Evolutionary conservation across 2,888 invertebrate species (phyloP), one percentile per base, ranked within the genome.

Genomic region (Erebia ligea): DNA sequence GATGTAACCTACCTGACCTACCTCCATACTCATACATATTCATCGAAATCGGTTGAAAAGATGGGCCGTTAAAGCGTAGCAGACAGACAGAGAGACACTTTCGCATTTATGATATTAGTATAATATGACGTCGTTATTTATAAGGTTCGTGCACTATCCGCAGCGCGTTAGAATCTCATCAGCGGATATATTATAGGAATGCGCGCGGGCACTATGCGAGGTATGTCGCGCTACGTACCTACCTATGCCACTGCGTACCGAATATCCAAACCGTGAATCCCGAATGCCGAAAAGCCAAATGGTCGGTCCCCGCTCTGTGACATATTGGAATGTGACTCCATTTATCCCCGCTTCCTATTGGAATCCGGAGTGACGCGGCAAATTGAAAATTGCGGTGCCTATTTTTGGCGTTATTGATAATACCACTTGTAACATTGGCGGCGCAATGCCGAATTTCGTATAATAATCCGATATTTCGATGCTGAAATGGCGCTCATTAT

Each of bases 251-350:
- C 56, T 61, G 54, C 73, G 71, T 75, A 71, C 76, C 83, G 84
- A 86, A 89, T 87, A 86, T 82, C 85, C 84, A 84, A 88, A 87
- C 85, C 87, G 84, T 86, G 85, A 84, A 85, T 82, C 80, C 81
- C 82, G 86, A 88, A 78, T 82, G 83, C 88, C 88, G 82, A 88
- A 90, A 88, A 89, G 88, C 91, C 89, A 87, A 90, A 89, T 87
- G 84, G 86, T 85, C 85, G 86, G 82, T 78, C 83, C 86, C 83
- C 86, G 86, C 86, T 85, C 86, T 83, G 91, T 92, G 93, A 92
- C 93, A 92, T 92, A 93, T 93, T 90, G 93, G 93, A 91, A 92
- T 92, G 92, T 87, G 93, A 90, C 92, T 91, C 92, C 92, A 93
- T 93, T 93, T 92, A 92, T 93, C 87, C 88, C 84, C 88, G 87